Conservation (phyloP, 2,888 invertebrate genomes). For the Apotomis turbidana region DNA sequence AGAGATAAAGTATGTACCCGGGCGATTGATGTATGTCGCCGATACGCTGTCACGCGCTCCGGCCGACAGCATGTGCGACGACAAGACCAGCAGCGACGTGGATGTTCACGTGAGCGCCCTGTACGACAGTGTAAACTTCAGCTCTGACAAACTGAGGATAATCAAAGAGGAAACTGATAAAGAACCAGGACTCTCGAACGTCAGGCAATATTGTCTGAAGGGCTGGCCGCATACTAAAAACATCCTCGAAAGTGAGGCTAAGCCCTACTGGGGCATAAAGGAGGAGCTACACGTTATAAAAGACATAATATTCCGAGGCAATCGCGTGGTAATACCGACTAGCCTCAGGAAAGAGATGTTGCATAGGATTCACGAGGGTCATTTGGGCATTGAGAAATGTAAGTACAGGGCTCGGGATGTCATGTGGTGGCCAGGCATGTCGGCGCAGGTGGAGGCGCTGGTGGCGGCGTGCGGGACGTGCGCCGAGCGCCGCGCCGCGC, state of each 20-base stretch:
- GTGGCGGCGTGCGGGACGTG: constrained; percentile 30
- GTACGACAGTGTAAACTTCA: too few relatives aligned
- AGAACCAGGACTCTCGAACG: too few relatives aligned
- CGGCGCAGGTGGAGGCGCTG: constrained; percentile 30
- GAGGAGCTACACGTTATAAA: background rate
- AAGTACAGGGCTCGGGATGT: constrained; percentile 43
- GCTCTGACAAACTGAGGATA: too few relatives aligned
- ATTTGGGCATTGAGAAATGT: background rate
- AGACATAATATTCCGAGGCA: background rate
- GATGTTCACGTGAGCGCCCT: too few relatives aligned
- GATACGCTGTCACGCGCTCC: constrained; percentile 43
- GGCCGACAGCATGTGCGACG: too few relatives aligned
- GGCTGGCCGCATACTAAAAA: constrained; percentile 31
- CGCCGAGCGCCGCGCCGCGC: constrained; percentile 26
- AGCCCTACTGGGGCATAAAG: too few relatives aligned
- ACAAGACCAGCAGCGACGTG: too few relatives aligned
- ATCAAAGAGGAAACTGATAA: too few relatives aligned
- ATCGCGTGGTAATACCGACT: background rate
- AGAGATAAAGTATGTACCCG: constrained; percentile 47
- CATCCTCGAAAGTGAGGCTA: background rate
- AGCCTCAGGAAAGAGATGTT: background rate
- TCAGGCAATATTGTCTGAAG: too few relatives aligned
- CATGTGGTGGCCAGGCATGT: constrained; percentile 43
- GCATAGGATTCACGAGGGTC: background rate
- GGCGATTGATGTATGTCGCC: constrained; percentile 49